These are phyloP conservation scores for Ferrisia virgata DNA, from an alignment of 2,888 invertebrate genomes.

Conservation along the genomic window DNA sequence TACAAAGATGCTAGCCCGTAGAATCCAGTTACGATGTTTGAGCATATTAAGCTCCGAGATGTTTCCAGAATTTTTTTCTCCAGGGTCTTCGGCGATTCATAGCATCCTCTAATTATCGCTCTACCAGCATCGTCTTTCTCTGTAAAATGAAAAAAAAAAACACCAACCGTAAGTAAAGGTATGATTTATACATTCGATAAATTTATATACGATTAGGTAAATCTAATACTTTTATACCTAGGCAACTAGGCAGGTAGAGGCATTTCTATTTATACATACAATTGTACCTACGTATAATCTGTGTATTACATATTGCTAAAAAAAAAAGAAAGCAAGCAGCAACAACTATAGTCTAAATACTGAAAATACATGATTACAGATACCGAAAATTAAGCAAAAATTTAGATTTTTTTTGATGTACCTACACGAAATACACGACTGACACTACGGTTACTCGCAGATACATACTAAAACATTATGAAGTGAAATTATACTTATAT, in stretches of 20 bases:
- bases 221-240: neutral
- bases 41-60: conserved; percentile 46
- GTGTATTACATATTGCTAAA: too few relatives aligned
- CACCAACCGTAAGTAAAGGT: neutral
- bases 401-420: too few relatives aligned
- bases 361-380: neutral
- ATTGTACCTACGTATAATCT: too few relatives aligned
- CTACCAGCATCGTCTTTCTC: neutral
- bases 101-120: conserved; percentile 41
- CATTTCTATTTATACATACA: too few relatives aligned
- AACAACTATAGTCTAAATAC: neutral
- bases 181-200: neutral
- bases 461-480: too few relatives aligned
- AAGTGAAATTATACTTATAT: too few relatives aligned
- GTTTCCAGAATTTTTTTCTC: conserved; percentile 44
- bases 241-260: too few relatives aligned
- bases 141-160: neutral
- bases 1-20: conserved; percentile 44
- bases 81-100: conserved; percentile 42
- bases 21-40: conserved; percentile 43
- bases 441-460: too few relatives aligned
- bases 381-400: neutral
- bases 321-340: neutral
- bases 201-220: neutral
- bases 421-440: too few relatives aligned